Base-by-base conservation (phyloP, 2,113 vertebrate species). In the Corynorhinus townsendii region DNA sequence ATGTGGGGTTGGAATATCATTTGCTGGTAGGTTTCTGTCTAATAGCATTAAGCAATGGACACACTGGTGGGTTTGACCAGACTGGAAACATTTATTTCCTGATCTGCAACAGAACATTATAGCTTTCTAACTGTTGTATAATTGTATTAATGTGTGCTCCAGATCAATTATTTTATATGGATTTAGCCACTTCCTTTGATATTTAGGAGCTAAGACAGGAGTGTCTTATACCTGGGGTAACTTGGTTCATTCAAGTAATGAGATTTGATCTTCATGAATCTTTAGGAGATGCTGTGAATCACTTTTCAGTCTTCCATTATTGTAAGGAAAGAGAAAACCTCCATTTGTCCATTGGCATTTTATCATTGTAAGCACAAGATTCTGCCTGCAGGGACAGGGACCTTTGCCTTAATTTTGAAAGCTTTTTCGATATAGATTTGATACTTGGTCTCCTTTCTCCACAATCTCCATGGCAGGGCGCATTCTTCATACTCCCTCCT, bases 131-230 rank as follows among this genome's bases (percentile, higher is more conserved):
- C 20, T 22, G 28, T 9, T 38, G 0, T 76, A 56, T 96, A 90
- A 91, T 96, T 92, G 85, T 75, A 73, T 84, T 96, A 87, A 91
- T 84, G 3, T 69, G n/a, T 76, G 28, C 38, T 9, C 85, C 14
- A 90, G 24, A 68, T 49, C 94, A 82, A 26, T 75, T 62, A 3
- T 76, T 86, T 92, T 68, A 20, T 92, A 62, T 52, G 56, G 89
- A 90, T 26, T 88, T 73, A 93, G 82, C 64, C 14, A 72, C 82
- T 79, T 96, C 3, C 66, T 98, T 87, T 28, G 35, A 43, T 95
- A 71, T 66, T 88, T 68, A 94, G 56, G 82, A 73, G 75, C 54
- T 68, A 89, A 81, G 83, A 90, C 66, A 69, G 69, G 30, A 52
- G 2, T 20, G 14, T 91, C 33, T 76, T 86, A 73, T 90, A 94